phyloP scores from a whole-genome alignment of 2,113 vertebrate species.

The pig (Sus scrofa) region T2T-Sscrofa CM000823.6:21982001-21982500 shows the following conservation, averaged over 20 bases:
- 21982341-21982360: slow-evolving; percentile 85
- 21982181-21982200: slow-evolving; percentile 88
- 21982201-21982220: slow-evolving; percentile 89
- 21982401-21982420: slow-evolving; percentile 73
- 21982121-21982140: background rate
- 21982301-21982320: slow-evolving; percentile 88
- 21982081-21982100: background rate
- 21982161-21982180: background rate
- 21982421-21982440: rapidly evolving
- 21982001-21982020: no score
- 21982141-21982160: background rate
- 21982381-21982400: slow-evolving; percentile 84
- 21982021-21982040: no score
- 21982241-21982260: slow-evolving; percentile 88
- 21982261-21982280: slow-evolving; percentile 85
- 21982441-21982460: background rate
- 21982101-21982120: background rate
- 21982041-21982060: no score
- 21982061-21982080: background rate
- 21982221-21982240: slow-evolving; percentile 88
- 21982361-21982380: slow-evolving; percentile 88
- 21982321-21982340: slow-evolving; percentile 87
- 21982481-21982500: background rate
- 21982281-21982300: slow-evolving; percentile 88
- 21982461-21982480: background rate